Base-by-base conservation (phyloP, 2,113 vertebrate species). In the Sander lucioperca region DNA sequence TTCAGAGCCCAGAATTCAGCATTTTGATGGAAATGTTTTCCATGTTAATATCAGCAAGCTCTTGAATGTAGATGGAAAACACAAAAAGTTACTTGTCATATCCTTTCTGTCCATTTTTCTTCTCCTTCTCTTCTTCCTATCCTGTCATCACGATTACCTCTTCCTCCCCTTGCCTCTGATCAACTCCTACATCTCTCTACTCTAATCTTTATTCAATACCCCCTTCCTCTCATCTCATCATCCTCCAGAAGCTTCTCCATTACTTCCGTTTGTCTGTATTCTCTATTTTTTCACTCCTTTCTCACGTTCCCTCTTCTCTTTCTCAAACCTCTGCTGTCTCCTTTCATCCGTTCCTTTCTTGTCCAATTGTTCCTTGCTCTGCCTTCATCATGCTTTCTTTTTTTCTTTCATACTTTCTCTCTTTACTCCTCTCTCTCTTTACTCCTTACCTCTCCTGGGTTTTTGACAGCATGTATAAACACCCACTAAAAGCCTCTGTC, bases 381-480 rank as follows among this genome's bases (percentile, higher is more conserved):
- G 23, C 36, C 61, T 58, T 67, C 43, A 36, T 50, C 15, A 25
- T 58, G 6, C 21, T 58, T 57, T 5, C 6, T 65, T 30, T 54
- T 18, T 3, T 3, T 33, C 8, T 14, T 7, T 39, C 21, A 68
- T 39, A 6, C 19, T 30, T 7, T 23, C 3, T 14, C 36, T 48
- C 73, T 70, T 36, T 30, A 30, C 56, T 79, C 65, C 54, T 70
- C 45, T 75, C 25, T 43, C 39, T 43, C 63, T 80, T 64, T 79
- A 58, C 62, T 78, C 68, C 10, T 75, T 65, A 81, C n/a, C 56
- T 74, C 78, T 79, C 79, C 57, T 45, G 56, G 36, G 62, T 80
- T 47, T 85, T 83, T 85, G 87, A 89, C 79, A 87, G 87, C 71
- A 77, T 87, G 80, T 75, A 69, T 83, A 89, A 89, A 80, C 74